phyloP scores from a whole-genome alignment of 2,888 invertebrate genomes.

The Hydrotaea cyrtoneurina region DNA sequence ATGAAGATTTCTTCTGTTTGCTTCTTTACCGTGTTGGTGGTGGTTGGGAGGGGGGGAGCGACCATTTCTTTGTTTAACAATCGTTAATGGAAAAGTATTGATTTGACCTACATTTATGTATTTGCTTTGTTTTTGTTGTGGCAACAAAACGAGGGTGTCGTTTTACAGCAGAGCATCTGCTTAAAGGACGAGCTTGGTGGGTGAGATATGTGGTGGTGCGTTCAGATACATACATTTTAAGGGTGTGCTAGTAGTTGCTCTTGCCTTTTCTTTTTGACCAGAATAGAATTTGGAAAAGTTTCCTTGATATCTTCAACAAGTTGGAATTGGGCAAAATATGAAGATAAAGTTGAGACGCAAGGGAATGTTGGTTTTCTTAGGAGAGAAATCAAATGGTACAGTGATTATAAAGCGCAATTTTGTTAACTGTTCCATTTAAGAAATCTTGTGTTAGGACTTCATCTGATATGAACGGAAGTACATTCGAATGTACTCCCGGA shows the following conservation, averaged over 20 bases:
- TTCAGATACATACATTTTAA: constrained; percentile 23
- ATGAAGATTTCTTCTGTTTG: constrained; percentile 46
- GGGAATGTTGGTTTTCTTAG: no score
- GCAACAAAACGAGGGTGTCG: neutral
- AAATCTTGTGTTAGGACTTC: no score
- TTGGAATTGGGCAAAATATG: no score
- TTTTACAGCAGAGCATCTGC: neutral
- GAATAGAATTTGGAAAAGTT: neutral
- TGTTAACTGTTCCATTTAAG: no score
- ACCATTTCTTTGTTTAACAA: constrained; percentile 5
- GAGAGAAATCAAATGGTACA: no score
- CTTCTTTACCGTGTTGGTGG: constrained; percentile 21
- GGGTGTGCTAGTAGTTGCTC: constrained; percentile 21
- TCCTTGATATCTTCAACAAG: neutral
- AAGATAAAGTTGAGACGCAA: no score
- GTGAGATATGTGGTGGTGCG: constrained; percentile 2
- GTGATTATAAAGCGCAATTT: no score
- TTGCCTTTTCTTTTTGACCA: neutral
- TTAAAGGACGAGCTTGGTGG: neutral
- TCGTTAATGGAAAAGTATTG: constrained; percentile 58
- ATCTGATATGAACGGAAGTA: no score
- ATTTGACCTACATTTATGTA: constrained; percentile 65
- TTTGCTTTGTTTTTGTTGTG: no score
- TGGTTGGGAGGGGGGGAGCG: no score
- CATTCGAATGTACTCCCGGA: no score